phyloP scores from a whole-genome alignment of 2,888 invertebrate genomes.

The Polymixis flavicincta region DNA sequence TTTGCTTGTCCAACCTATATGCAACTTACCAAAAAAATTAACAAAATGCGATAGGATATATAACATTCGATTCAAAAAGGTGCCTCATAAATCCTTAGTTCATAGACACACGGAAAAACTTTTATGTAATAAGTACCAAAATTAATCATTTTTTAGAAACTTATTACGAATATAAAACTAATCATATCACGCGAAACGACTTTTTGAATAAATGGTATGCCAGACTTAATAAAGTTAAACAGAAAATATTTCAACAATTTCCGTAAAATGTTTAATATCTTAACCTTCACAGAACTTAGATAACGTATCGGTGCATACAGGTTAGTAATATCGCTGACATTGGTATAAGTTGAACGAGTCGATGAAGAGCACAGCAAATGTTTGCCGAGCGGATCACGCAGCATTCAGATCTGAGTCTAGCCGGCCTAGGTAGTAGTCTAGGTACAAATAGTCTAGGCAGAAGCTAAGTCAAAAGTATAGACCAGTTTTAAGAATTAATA shows the following conservation, averaged over 20 bases:
- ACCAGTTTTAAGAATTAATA: background rate
- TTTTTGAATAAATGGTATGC: background rate
- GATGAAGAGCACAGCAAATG: conserved; percentile 71
- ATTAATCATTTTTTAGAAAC: background rate
- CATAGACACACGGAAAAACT: background rate
- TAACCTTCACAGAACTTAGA: conserved; percentile 1
- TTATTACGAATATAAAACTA: background rate
- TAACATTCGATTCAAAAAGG: background rate
- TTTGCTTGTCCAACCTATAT: background rate
- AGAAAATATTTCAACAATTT: background rate
- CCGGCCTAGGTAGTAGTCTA: conserved; percentile 8
- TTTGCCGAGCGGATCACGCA: conserved; percentile 67
- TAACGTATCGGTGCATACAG: conserved; percentile 43
- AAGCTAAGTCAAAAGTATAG: background rate
- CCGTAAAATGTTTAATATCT: background rate
- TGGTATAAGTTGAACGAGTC: conserved; percentile 50
- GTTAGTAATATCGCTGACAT: conserved; percentile 50
- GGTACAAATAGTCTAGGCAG: conserved; percentile 3
- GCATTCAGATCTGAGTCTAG: conserved; percentile 38
- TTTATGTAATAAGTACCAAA: background rate
- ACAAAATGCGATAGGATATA: background rate
- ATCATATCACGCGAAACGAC: background rate
- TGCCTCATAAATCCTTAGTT: background rate
- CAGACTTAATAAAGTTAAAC: background rate
- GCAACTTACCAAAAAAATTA: background rate